These are phyloP conservation scores for Bugulina stolonifera DNA, from an alignment of 2,888 invertebrate genomes.

Conservation along the genomic window DNA sequence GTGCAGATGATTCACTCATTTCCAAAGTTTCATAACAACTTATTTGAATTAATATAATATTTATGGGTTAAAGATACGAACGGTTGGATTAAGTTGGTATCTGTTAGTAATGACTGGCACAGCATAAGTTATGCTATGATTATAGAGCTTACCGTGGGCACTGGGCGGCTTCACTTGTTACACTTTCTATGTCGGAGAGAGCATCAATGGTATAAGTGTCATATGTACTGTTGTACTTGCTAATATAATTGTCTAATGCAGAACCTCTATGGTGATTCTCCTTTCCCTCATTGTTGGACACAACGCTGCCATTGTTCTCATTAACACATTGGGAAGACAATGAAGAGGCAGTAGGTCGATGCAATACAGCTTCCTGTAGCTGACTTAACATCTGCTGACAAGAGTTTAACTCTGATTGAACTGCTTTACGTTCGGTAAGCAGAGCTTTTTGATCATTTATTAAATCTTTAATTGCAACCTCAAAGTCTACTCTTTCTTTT, in stretches of 20 bases:
- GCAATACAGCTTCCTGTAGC: conserved; percentile 14
- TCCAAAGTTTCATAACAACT: too few species aligned
- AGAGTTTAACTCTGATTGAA: conserved; percentile 13
- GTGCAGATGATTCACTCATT: too few species aligned
- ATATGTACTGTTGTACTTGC: not conserved
- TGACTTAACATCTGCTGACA: conserved; percentile 20
- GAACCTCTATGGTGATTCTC: not conserved
- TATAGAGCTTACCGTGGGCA: not conserved
- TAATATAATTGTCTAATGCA: not conserved
- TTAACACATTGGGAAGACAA: not conserved
- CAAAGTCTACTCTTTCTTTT: conserved; percentile 4
- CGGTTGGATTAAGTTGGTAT: too few species aligned
- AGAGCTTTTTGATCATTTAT: conserved; percentile 7
- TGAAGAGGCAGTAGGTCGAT: not conserved
- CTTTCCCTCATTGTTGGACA: not conserved
- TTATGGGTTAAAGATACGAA: too few species aligned
- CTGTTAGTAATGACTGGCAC: too few species aligned
- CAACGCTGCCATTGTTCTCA: not conserved
- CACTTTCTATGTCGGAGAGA: not conserved
- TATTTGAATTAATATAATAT: too few species aligned
- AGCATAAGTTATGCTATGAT: too few species aligned
- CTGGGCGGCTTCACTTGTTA: not conserved
- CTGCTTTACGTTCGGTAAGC: not conserved
- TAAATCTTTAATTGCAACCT: conserved; percentile 12
- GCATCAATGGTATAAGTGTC: conserved; percentile 5